These are phyloP conservation scores for Carcina quercana DNA, from an alignment of 2,888 invertebrate genomes.

Conservation along the genomic window DNA sequence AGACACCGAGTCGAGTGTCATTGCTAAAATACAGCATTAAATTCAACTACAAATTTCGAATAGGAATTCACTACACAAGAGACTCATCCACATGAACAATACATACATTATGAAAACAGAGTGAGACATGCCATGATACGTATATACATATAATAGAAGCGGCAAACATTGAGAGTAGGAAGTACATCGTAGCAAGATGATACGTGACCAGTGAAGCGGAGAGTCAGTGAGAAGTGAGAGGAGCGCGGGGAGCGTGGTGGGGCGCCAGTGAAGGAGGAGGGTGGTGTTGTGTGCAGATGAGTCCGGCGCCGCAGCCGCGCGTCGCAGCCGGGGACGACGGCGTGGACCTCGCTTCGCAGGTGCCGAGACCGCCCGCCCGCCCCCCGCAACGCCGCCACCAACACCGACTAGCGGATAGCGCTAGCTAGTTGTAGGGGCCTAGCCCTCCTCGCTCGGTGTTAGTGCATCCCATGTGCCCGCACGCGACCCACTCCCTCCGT, in stretches of 20 bases:
- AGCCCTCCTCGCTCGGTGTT: slow-evolving; percentile 32
- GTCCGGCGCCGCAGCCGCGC: slow-evolving; percentile 66
- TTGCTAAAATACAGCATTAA: no score
- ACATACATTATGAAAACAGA: not conserved
- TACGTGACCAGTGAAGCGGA: slow-evolving; percentile 58
- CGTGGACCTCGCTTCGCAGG: slow-evolving; percentile 66
- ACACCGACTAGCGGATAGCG: slow-evolving; percentile 38
- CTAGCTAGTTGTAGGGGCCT: slow-evolving; percentile 55
- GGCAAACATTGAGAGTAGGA: no score
- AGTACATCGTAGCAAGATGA: no score
- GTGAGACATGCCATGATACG: not conserved
- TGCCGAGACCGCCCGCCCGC: slow-evolving; percentile 55
- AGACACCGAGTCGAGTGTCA: no score
- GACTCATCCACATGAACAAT: no score
- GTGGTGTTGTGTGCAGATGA: slow-evolving; percentile 73
- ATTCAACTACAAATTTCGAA: no score
- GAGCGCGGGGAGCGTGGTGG: slow-evolving; percentile 59
- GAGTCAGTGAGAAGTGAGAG: slow-evolving; percentile 72
- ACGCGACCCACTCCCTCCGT: slow-evolving; percentile 22
- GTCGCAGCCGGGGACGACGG: slow-evolving; percentile 58
- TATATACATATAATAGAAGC: not conserved
- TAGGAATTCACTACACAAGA: no score
- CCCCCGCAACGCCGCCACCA: slow-evolving; percentile 34
- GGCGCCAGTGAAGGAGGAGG: slow-evolving; percentile 66
- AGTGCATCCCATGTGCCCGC: slow-evolving; percentile 26